phyloP scores from a whole-genome alignment of 30 jellyfish, hydroid and myxozoan species.

The Cassiopea andromeda region DNA sequence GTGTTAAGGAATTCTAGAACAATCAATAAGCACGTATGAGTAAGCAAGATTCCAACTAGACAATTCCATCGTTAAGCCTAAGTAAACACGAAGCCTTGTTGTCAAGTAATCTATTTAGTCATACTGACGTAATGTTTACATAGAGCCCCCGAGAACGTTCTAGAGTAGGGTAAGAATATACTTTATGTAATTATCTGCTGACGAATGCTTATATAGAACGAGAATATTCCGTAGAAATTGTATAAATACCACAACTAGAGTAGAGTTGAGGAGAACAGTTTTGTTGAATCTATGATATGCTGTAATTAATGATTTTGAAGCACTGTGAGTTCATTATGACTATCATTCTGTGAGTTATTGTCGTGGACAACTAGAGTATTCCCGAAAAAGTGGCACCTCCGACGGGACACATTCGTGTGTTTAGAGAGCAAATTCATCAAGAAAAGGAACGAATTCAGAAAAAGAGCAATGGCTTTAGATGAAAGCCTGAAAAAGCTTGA shows the following conservation, averaged over 20 bases:
- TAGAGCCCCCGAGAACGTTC: conserved; percentile 21
- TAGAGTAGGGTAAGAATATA: not conserved
- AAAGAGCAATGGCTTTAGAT: conserved; percentile 13
- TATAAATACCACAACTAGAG: conserved; percentile 10
- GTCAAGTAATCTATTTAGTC: conserved; percentile 12
- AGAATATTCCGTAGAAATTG: conserved; percentile 8
- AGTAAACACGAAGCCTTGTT: conserved; percentile 44
- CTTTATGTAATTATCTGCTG: conserved; percentile 11
- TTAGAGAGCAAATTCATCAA: not conserved
- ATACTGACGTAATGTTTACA: conserved; percentile 7
- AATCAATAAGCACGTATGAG: conserved; percentile 6
- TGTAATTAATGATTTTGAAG: conserved; percentile 1
- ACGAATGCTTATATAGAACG: conserved; percentile 14
- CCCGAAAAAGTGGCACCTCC: conserved; percentile 23
- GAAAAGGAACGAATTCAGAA: not conserved
- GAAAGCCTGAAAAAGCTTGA: conserved; percentile 33
- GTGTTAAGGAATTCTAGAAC: conserved; percentile 9
- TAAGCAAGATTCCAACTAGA: conserved; percentile 11
- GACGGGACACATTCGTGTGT: not conserved
- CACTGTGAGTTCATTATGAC: conserved; percentile 10
- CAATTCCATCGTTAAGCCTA: conserved; percentile 43
- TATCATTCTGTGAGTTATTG: conserved; percentile 39
- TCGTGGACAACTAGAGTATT: conserved; percentile 21
- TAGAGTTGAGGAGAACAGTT: conserved; percentile 19
- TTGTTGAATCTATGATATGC: conserved; percentile 25